These are phyloP conservation scores for Mormoops blainvillei DNA, from an alignment of 2,113 vertebrate genomes.

Conservation along the genomic window DNA sequence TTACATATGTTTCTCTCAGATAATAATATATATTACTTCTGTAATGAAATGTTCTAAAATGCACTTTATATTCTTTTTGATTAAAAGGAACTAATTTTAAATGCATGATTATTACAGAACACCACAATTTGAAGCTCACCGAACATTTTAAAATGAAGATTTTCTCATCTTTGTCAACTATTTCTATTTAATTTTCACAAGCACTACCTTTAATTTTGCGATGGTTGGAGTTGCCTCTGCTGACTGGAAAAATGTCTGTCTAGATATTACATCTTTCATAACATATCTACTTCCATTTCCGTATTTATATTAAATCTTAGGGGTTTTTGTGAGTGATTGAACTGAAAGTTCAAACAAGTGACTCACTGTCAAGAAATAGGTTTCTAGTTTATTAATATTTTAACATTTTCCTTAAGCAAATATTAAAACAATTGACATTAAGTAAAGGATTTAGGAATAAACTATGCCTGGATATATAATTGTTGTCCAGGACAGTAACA, in stretches of 20 bases:
- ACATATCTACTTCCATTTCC: slow-evolving; percentile 68
- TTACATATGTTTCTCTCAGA: slow-evolving; percentile 45
- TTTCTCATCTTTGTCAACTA: slow-evolving; percentile 37
- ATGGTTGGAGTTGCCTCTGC: neutral
- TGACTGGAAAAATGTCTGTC: slow-evolving; percentile 39
- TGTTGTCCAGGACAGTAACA: slow-evolving; percentile 57
- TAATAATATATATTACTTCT: slow-evolving; percentile 5
- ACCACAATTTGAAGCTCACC: slow-evolving; percentile 7
- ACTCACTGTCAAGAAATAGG: slow-evolving; percentile 77
- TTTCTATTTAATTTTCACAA: slow-evolving; percentile 50
- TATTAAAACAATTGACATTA: slow-evolving; percentile 72
- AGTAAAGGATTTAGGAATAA: slow-evolving; percentile 70
- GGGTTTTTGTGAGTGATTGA: slow-evolving; percentile 56
- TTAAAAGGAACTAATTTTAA: slow-evolving; percentile 67
- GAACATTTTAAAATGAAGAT: slow-evolving; percentile 1
- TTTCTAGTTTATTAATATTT: slow-evolving; percentile 82
- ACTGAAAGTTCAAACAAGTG: slow-evolving; percentile 78
- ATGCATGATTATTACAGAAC: slow-evolving; percentile 36
- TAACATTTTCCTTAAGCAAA: slow-evolving; percentile 79
- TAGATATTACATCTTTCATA: slow-evolving; percentile 59
- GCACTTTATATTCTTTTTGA: slow-evolving; percentile 57
- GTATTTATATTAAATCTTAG: slow-evolving; percentile 76
- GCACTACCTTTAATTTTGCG: slow-evolving; percentile 32
- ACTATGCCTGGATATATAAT: slow-evolving; percentile 60
- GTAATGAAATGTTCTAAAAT: slow-evolving; percentile 57